Conservation (phyloP, 2,888 invertebrate species). For the Sicus ferrugineus region DNA sequence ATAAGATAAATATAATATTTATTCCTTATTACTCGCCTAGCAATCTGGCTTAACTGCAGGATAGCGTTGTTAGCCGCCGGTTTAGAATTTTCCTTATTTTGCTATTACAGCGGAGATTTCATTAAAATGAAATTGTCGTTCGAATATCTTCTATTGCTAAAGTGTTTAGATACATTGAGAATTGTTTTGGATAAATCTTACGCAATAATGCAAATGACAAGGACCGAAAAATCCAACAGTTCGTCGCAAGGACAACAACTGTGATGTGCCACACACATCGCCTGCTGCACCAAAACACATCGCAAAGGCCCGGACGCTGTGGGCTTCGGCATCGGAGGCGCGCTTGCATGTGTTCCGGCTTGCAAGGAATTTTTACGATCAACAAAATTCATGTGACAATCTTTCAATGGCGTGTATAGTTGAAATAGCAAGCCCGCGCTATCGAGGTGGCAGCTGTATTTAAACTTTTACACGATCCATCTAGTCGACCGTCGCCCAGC, state of each 20-base stretch:
- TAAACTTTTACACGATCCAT: slow-evolving; percentile 50
- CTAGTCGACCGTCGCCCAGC: slow-evolving; percentile 65
- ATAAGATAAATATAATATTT: neutral
- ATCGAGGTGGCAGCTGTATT: neutral
- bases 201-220: slow-evolving; percentile 51
- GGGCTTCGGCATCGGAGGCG: neutral
- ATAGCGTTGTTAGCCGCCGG: neutral
- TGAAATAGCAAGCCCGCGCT: neutral
- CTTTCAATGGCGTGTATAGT: slow-evolving; percentile 52
- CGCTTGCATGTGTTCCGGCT: slow-evolving; percentile 30
- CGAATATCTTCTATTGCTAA: neutral
- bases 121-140: neutral
- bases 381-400: slow-evolving; percentile 66
- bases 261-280: slow-evolving; percentile 60
- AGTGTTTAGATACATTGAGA: slow-evolving; percentile 6
- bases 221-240: slow-evolving; percentile 66
- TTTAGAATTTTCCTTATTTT: neutral
- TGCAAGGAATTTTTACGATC: slow-evolving; percentile 65
- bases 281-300: slow-evolving; percentile 49
- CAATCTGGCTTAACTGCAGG: neutral
- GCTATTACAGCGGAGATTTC: neutral
- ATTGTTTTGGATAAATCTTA: neutral
- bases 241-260: slow-evolving; percentile 46
- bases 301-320: neutral
- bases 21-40: neutral